Conservation (phyloP, 2,797 vertebrate species). For the Acanthis flammea region DNA sequence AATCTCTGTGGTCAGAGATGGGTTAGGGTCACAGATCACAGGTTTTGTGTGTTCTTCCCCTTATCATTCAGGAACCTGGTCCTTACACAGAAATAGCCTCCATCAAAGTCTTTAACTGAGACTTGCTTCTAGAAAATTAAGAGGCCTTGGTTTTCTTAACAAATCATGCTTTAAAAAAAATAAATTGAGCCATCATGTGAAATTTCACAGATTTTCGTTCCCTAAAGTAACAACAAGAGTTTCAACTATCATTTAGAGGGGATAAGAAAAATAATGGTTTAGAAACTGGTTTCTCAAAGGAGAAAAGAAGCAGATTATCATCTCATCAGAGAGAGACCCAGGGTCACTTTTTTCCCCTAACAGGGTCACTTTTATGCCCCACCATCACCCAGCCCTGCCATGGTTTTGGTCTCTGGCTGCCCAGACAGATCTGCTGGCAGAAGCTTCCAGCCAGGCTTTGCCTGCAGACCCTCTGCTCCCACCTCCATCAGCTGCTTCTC, state of each 20-base stretch:
- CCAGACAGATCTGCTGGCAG: background rate
- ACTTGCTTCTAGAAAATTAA: background rate
- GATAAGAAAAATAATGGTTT: background rate
- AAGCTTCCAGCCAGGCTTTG: background rate
- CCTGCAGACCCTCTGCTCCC: background rate
- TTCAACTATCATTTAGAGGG: background rate
- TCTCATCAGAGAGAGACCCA: background rate
- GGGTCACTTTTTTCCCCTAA: background rate
- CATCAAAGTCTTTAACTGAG: background rate
- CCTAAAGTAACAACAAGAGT: background rate
- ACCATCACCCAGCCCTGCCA: fast-evolving
- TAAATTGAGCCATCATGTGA: background rate
- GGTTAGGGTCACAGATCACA: background rate
- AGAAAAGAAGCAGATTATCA: background rate
- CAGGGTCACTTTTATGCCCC: background rate
- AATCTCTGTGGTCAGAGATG: background rate
- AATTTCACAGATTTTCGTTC: background rate
- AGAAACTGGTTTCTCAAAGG: background rate
- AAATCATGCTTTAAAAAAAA: background rate
- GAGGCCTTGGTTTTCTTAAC: background rate
- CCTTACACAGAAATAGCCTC: background rate
- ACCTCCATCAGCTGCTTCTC: background rate
- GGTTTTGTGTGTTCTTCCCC: background rate
- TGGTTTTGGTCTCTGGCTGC: background rate
- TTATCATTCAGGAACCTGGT: background rate